phyloP scores from a whole-genome alignment of 2,113 vertebrate species.

The Lates calcarifer region DNA sequence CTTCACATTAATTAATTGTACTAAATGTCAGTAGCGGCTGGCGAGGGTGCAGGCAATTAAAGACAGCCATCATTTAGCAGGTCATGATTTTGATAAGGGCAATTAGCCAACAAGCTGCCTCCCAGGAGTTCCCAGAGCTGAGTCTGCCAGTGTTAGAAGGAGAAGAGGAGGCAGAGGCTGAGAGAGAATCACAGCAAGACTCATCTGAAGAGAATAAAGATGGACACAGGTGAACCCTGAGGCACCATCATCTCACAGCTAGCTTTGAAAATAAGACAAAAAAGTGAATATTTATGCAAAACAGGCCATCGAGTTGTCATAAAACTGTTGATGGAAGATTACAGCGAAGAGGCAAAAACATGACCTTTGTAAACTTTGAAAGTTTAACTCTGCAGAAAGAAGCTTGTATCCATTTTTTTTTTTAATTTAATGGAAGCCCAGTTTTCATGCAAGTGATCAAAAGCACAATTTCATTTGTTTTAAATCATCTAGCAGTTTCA shows the following conservation, averaged over 20 bases:
- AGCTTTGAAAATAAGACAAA: conserved; percentile 13
- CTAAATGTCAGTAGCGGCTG: conserved; percentile 83
- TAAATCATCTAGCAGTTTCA: conserved; percentile 27
- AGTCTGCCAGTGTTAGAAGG: background rate
- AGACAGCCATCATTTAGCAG: conserved; percentile 78
- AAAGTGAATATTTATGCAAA: conserved; percentile 34
- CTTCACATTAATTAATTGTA: conserved; percentile 79
- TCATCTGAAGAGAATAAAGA: conserved; percentile 10
- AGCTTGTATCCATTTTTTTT: background rate
- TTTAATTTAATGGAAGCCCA: conserved; percentile 16
- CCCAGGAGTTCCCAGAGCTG: conserved; percentile 31
- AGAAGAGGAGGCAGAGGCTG: background rate
- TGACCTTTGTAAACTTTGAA: conserved; percentile 13
- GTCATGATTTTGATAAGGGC: conserved; percentile 84
- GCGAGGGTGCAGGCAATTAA: conserved; percentile 73
- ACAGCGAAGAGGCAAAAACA: conserved; percentile 1
- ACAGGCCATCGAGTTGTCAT: conserved; percentile 16
- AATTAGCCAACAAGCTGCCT: conserved; percentile 81
- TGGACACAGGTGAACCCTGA: conserved; percentile 11
- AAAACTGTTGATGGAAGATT: conserved; percentile 13
- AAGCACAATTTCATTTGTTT: conserved; percentile 24
- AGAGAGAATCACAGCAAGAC: conserved; percentile 6
- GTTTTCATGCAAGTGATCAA: conserved; percentile 15
- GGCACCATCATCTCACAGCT: background rate
- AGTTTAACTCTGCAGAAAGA: conserved; percentile 13